Percentiles rank a stretch among this genome's conserved stretches.
phyloP scores from a whole-genome alignment of 2,797 vertebrate genomes.

The Aeoliscus strigatus region DNA sequence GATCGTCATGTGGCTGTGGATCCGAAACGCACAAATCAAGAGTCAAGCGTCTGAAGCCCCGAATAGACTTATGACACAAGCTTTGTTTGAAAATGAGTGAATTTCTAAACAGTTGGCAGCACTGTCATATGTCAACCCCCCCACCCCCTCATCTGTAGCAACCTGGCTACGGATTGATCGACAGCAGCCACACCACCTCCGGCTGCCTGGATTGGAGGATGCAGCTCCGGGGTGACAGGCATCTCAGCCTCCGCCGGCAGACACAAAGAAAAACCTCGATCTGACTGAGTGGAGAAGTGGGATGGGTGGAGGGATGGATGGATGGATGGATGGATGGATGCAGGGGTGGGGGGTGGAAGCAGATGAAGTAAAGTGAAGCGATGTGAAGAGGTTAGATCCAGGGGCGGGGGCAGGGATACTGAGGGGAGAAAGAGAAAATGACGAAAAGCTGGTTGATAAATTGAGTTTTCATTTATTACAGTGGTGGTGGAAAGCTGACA shows the following conservation, averaged over 20 bases:
- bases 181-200: constrained; percentile 53
- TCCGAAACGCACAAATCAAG: too few species aligned
- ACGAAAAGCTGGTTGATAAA: constrained; percentile 51
- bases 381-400: constrained; percentile 31
- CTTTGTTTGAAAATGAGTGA: constrained; percentile 22
- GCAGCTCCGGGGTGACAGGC: constrained; percentile 52
- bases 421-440: constrained; percentile 30
- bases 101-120: constrained; percentile 44
- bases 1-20: too few species aligned
- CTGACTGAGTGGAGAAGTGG: constrained; percentile 33
- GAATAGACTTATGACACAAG: too few species aligned
- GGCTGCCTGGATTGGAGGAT: constrained; percentile 46
- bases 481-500: constrained; percentile 59
- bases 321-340: constrained; percentile 25
- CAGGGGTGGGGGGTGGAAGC: constrained; percentile 16
- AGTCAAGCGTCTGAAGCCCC: constrained; percentile 4
- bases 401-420: constrained; percentile 20
- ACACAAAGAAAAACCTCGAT: constrained; percentile 52
- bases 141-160: constrained; percentile 32
- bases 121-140: constrained; percentile 41
- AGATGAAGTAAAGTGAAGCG: constrained; percentile 56
- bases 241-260: constrained; percentile 42
- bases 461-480: constrained; percentile 68
- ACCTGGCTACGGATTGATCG: constrained; percentile 49
- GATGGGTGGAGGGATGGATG: constrained; percentile 28